Conservation (phyloP, 2,888 invertebrate species). For the Erebia palarica region DNA sequence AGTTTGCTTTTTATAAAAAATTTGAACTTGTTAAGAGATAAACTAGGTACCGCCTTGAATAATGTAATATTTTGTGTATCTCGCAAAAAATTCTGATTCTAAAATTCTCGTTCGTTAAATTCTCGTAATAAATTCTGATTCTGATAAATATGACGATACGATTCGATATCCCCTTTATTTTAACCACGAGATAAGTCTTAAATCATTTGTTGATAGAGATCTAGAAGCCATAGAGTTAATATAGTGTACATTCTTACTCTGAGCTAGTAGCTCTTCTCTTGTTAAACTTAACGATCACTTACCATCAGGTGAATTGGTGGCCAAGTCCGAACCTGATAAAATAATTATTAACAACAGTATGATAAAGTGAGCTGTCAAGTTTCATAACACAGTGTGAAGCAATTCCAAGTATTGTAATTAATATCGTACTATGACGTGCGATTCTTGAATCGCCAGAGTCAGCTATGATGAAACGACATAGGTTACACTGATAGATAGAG, state of each 20-base stretch:
- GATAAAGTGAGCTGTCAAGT: background rate
- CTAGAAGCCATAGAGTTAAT: background rate
- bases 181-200: background rate
- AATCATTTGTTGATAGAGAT: background rate
- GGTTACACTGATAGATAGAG: conserved; percentile 33
- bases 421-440: conserved; percentile 41
- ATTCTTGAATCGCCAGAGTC: conserved; percentile 42
- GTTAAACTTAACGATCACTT: background rate
- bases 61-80: too few relatives aligned
- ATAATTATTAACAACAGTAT: background rate
- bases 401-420: conserved; percentile 43
- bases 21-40: too few relatives aligned
- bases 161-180: too few relatives aligned
- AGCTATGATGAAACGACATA: conserved; percentile 29
- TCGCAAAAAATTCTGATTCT: too few relatives aligned
- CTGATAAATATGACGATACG: too few relatives aligned
- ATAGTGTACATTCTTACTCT: too few relatives aligned
- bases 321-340: background rate
- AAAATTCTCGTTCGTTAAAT: too few relatives aligned
- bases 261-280: background rate
- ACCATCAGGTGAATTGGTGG: background rate
- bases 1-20: too few relatives aligned
- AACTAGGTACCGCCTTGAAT: too few relatives aligned
- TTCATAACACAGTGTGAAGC: conserved; percentile 12
- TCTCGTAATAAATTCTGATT: too few relatives aligned